phyloP scores from a whole-genome alignment of 2,797 vertebrate genomes.

The Vespertilio murinus region DNA sequence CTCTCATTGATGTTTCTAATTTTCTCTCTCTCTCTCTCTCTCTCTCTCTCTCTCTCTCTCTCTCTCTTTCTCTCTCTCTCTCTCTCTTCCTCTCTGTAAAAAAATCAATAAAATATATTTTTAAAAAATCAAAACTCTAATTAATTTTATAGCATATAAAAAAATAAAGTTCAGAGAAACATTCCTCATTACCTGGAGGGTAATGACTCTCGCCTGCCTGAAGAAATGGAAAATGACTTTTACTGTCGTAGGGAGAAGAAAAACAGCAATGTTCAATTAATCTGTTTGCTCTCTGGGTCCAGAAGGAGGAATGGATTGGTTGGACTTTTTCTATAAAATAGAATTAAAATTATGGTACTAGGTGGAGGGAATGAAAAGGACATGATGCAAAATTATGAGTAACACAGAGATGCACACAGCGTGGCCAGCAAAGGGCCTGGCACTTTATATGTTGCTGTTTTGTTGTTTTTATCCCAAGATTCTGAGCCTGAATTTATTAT shows the following conservation, averaged over 20 bases:
- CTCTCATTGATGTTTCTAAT: too few relatives aligned
- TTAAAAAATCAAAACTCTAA: constrained; percentile 67
- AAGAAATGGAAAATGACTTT: constrained; percentile 77
- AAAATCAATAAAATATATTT: too few relatives aligned
- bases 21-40: too few relatives aligned
- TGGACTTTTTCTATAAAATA: constrained; percentile 60
- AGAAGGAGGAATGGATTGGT: constrained; percentile 44
- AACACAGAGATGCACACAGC: not conserved
- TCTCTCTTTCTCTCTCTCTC: too few relatives aligned
- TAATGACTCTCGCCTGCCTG: constrained; percentile 63
- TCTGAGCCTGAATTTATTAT: constrained; percentile 22
- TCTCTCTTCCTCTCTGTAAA: too few relatives aligned
- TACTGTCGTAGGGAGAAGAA: constrained; percentile 60
- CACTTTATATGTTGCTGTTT: not conserved
- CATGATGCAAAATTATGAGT: constrained; percentile 17
- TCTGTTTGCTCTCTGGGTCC: constrained; percentile 62
- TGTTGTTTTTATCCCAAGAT: not conserved
- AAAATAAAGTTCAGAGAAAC: constrained; percentile 68
- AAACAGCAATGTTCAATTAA: constrained; percentile 73
- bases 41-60: too few relatives aligned
- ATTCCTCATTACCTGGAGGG: constrained; percentile 72
- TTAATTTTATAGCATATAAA: constrained; percentile 64
- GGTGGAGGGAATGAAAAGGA: constrained; percentile 31
- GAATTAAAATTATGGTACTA: constrained; percentile 49
- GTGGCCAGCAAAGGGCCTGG: too few relatives aligned